Evolutionary conservation across 2,797 vertebrate species (phyloP).

Genomic region (Rhyacichthys aspro): DNA sequence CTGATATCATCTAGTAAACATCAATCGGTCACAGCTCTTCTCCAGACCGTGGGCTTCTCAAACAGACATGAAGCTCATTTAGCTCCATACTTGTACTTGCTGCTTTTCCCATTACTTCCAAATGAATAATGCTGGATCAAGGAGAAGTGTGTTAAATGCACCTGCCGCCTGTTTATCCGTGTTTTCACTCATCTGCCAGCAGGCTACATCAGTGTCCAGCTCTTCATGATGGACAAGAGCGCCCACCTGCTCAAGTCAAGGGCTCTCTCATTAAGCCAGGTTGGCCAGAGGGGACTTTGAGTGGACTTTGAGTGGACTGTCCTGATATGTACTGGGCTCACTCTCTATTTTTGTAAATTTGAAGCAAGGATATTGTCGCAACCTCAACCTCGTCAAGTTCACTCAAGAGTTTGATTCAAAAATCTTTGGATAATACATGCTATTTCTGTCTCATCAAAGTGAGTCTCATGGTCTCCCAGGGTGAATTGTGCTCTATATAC

Average conservation of each 20-base stretch:
- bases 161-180: slow-evolving; percentile 52
- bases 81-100: no score
- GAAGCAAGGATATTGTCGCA: not conserved
- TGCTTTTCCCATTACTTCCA: slow-evolving; percentile 17
- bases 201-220: slow-evolving; percentile 37
- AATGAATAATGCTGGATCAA: slow-evolving; percentile 29
- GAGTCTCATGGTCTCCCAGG: not conserved
- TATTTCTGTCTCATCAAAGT: not conserved
- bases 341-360: slow-evolving; percentile 4
- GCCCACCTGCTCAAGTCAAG: slow-evolving; percentile 58
- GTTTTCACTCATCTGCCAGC: slow-evolving; percentile 53
- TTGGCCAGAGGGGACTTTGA: slow-evolving; percentile 30
- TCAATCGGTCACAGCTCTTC: slow-evolving; percentile 16
- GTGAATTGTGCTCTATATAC: not conserved
- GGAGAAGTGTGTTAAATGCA: slow-evolving; percentile 33
- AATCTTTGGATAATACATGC: not conserved
- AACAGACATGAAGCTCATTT: slow-evolving; percentile 15
- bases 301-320: slow-evolving; percentile 31
- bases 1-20: slow-evolving; percentile 14
- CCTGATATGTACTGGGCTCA: slow-evolving; percentile 13
- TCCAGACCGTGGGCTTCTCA: slow-evolving; percentile 22
- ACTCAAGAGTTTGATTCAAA: not conserved
- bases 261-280: slow-evolving; percentile 37
- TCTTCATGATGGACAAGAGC: slow-evolving; percentile 25
- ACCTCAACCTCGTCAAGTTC: not conserved